Base-by-base conservation (phyloP, 2,797 vertebrate genomes). In the Kryptolebias ocellatus region DNA sequence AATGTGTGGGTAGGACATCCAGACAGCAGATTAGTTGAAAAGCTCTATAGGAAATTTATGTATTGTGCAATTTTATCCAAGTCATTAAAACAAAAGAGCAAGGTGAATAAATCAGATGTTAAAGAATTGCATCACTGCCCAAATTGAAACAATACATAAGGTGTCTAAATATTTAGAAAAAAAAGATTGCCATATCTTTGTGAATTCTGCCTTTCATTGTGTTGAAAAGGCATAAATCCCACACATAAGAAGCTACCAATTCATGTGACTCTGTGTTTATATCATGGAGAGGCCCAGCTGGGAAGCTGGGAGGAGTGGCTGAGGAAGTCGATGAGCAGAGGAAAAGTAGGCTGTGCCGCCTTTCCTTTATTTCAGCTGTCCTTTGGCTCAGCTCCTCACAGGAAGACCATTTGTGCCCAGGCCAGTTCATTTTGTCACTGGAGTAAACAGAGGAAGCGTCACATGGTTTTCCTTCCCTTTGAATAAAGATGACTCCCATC, bases 371-470 rank as follows among this genome's bases (percentile, higher is more conserved):
- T 80, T 74, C 72, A 76, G 72, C 75, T 76, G 70, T 80, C 72
- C 70, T 60, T 76, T 81, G 76, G 82, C 76, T 66, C 15, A 42
- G 68, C 52, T 79, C 60, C 70, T 86, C 45, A 54, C 83, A 83
- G 83, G 83, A 87, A 82, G 89, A 79, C 69, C 50, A 67, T 78
- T 72, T 84, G 79, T 84, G 83, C 84, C 64, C 58, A 61, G 65
- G 63, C 78, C 81, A 72, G 76, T 86, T 68, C 76, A 83, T 89
- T 85, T 87, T 84, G 80, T 86, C 83, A 87, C 69, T 80, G 66
- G 82, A 84, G 93, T 94, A 95, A 92, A 85, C 91, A 93, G 89
- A 89, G 85, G 91, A 93, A 92, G 83, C 87, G 67, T 76, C 80
- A 81, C 81, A 71, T 81, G 81, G 77, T 72, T 87, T 92, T 92